Conservation (phyloP, 2,113 vertebrate genomes). For the Notechis scutatus region DNA sequence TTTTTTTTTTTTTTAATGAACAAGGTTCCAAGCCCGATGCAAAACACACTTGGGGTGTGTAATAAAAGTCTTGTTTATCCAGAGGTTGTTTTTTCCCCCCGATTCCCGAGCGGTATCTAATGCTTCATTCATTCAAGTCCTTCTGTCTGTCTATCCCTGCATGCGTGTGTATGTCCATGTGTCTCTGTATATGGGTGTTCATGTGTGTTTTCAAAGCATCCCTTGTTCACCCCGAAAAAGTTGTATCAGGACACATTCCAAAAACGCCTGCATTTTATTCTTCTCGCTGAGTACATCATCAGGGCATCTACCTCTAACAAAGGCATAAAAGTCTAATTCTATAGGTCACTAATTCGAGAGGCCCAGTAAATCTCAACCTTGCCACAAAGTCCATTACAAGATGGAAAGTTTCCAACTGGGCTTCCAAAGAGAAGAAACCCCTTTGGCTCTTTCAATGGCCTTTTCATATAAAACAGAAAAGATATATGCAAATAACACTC, state of each 20-base stretch:
- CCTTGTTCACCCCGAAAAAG: accelerated
- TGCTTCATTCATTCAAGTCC: background rate
- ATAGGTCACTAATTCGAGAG: constrained; percentile 29
- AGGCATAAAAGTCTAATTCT: constrained; percentile 4
- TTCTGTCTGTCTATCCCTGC: background rate
- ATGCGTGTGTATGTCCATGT: too few relatives aligned
- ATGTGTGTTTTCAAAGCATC: background rate
- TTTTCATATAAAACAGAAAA: background rate
- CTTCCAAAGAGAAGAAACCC: background rate
- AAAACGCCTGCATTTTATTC: too few relatives aligned
- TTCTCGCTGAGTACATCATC: background rate
- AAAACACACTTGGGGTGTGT: background rate
- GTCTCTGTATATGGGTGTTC: background rate
- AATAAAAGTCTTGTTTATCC: background rate
- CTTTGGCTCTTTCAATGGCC: background rate
- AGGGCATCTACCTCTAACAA: background rate
- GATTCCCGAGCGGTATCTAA: constrained; percentile 32
- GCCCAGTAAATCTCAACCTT: constrained; percentile 54
- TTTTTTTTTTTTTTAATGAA: accelerated
- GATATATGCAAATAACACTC: background rate
- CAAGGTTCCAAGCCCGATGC: accelerated
- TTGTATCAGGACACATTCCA: accelerated
- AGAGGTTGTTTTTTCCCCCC: background rate
- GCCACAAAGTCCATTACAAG: constrained; percentile 27
- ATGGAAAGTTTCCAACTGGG: background rate